Evolutionary conservation across 1,140 invertebrate genomes (phyloP), one percentile per base, ranked within the genome.

Genomic region (Brachionus calyciflorus): DNA sequence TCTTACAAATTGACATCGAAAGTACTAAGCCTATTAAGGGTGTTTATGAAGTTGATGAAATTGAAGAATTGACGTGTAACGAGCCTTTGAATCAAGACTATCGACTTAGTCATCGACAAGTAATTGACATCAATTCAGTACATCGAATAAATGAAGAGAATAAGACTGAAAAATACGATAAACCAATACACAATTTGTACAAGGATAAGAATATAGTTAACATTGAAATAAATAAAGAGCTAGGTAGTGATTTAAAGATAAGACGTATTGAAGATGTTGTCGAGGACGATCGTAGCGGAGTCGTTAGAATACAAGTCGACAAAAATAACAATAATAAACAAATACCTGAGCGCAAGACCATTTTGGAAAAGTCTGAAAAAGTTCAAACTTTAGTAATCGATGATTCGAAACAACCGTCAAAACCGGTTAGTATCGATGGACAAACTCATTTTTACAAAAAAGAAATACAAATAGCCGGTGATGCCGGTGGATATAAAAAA

Each of bases 1-100:
- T 73, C 19, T n/a, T 73, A 3, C 69, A 73, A 41, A 73, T 73
- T 17, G 69, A 73, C n/a, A 73, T 73, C 12, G 69, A 73, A 41
- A 51, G 30, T 17, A 55, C 46, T 37, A 73, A 41, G n/a, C 69
- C 46, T 5, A 21, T 55, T 24, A 37, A 51, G 9, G 69, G 69
- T 17, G 46, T 73, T 0, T 73, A 73, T 10, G 69, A 73, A 55
- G 69, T 73, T 33, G 69, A 73, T 33, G 69, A 73, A 55, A 73
- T 73, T 24, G 69, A 73, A 26, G 69, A 73, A 24, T 14, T 73
- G 14, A 73, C 69, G 19, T 37, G 30, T 21, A 73, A 28, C 46
- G 69, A 73, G 24, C 69, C 69, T 2, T 28, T 2, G 14, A 33
- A 6, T 6, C 6, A 9, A 7, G 28, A 7, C 2, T 30, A 28